Evolutionary conservation across 2,113 vertebrate species (phyloP), one percentile per base, ranked within the genome.

Genomic region (Pedetes capensis): DNA sequence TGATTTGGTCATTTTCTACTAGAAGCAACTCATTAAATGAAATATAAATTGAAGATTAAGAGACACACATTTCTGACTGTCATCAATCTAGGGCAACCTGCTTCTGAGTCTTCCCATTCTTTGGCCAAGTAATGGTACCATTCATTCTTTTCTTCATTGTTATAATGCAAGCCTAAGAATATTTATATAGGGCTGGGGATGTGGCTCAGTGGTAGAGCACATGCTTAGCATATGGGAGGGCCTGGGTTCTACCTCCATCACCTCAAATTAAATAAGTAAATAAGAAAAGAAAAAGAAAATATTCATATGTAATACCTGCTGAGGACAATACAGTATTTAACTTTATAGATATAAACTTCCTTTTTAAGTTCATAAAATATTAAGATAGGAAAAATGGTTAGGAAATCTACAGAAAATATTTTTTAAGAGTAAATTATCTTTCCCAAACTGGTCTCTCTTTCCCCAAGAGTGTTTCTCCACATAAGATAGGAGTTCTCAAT

Each of bases 341-440:
- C 34, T 72, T 72, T 29, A 51, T 44, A 92, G 37, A 69, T 29
- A 39, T 84, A 47, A 72, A 78, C 59, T 69, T 82, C 63, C 44
- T 89, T 49, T 4, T 71, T 93, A 74, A 68, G 3, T 2, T 64
- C 68, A 61, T 47, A 53, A 87, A 82, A 61, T 3, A 23, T 84
- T 92, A 74, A 93, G 86, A 53, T 39, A 84, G 37, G 55, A 49
- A 95, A 76, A n/a, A 69, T 82, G n/a, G 2, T 82, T 78, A 95
- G 44, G 27, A 90, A 74, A 53, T 88, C 12, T 72, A 66, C 57
- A 82, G 80, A 63, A 13, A 78, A 55, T 23, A 61, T 10, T 72
- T 83, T 64, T 63, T 42, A 68, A 78, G 64, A 79, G 23, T 39
- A 80, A 69, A 47, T 83, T 74, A 27, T 79, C 32, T 90, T 78